These are phyloP conservation scores for Montipora sp. DNA, from an alignment of 64 coral and sea anemone genomes.

Conservation along the genomic window DNA sequence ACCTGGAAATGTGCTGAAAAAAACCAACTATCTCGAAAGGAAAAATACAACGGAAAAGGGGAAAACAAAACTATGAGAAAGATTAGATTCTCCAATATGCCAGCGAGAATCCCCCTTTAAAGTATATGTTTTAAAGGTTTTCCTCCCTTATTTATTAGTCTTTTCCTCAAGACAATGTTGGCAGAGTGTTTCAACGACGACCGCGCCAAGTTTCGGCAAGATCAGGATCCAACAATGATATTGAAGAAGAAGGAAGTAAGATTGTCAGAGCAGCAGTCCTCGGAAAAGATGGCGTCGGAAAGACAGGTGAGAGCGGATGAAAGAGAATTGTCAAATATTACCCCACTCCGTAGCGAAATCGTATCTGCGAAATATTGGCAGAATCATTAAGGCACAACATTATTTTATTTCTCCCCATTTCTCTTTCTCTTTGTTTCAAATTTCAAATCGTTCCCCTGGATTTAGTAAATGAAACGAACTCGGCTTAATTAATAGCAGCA, in stretches of 20 bases:
- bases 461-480: no score
- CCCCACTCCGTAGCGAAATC: no score
- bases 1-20: no score
- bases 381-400: not conserved
- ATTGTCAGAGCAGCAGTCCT: slow-evolving; percentile 55
- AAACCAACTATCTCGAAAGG: no score
- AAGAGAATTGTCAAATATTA: no score
- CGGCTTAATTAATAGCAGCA: no score
- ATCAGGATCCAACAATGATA: slow-evolving; percentile 10
- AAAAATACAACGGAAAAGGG: no score
- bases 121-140: not conserved
- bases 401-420: not conserved
- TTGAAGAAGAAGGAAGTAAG: slow-evolving; percentile 16
- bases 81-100: no score
- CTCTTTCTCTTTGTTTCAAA: no score
- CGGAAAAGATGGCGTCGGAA: slow-evolving; percentile 73
- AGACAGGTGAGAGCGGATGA: slow-evolving; percentile 47
- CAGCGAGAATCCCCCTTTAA: no score
- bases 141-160: not conserved
- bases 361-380: not conserved
- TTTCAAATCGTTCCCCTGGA: no score
- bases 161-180: slow-evolving; percentile 36
- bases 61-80: no score
- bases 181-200: not conserved
- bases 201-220: not conserved